Evolutionary conservation across 2,113 vertebrate species (phyloP).

Genomic region (Turdus rufiventris): DNA sequence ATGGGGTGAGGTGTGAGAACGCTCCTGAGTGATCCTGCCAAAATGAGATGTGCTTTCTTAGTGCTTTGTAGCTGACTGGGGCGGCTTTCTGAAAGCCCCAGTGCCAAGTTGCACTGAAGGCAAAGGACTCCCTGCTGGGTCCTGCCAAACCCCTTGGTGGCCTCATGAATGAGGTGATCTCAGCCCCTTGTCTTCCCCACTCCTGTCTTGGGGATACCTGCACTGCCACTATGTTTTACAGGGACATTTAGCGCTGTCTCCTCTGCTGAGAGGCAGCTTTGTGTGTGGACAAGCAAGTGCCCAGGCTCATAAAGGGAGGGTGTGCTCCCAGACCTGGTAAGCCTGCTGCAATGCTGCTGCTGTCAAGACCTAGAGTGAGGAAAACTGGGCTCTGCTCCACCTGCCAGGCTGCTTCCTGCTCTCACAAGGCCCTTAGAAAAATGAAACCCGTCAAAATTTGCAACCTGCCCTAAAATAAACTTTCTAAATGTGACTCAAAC

Average conservation of each 20-base stretch:
- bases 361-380: accelerated
- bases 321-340: accelerated
- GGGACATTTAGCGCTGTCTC: neutral
- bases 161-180: neutral
- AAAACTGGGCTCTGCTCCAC: neutral
- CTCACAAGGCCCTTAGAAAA: neutral
- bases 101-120: accelerated
- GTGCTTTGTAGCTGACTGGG: neutral
- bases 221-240: neutral
- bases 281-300: neutral
- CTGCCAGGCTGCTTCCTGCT: neutral
- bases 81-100: neutral
- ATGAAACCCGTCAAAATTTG: neutral
- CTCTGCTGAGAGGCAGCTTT: neutral
- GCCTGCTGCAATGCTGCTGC: neutral
- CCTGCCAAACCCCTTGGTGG: neutral
- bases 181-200: neutral
- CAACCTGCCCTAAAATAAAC: neutral
- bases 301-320: neutral
- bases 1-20: neutral
- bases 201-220: neutral
- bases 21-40: neutral
- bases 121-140: neutral
- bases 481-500: neutral
- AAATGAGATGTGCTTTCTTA: neutral